Conservation (phyloP, 2,113 vertebrate species). For the Chrysochloris asiatica region DNA sequence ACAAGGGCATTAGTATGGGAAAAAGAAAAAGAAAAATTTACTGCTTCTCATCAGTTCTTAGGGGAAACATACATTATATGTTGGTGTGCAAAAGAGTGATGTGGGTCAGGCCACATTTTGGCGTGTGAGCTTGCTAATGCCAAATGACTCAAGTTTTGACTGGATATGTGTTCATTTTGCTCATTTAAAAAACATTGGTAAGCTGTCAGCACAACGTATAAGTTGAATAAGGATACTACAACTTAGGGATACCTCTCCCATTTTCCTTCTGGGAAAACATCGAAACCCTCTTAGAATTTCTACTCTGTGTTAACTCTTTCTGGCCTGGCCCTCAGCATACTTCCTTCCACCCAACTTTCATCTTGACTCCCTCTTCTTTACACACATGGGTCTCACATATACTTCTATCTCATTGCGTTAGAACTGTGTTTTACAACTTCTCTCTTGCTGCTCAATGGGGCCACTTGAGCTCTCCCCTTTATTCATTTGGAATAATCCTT, state of each 20-base stretch:
- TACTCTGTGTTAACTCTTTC: not conserved
- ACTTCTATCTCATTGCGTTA: not conserved
- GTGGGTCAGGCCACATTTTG: conserved; percentile 2
- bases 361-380: not conserved
- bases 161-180: not conserved
- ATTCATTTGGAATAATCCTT: not conserved
- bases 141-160: conserved; percentile 33
- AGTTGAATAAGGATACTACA: not conserved
- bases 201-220: not conserved
- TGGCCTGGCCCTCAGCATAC: not conserved
- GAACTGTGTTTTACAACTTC: not conserved
- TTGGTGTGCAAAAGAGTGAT: not conserved
- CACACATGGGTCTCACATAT: accelerated
- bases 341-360: not conserved
- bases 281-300: not conserved
- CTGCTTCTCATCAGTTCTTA: not conserved
- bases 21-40: not conserved
- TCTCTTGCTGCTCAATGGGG: not conserved
- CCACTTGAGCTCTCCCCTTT: not conserved
- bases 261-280: not conserved
- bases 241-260: not conserved
- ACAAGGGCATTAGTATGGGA: not conserved
- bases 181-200: not conserved
- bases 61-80: not conserved
- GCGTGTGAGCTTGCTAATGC: not conserved